Conservation (phyloP, 2,888 invertebrate species). For the Punctoribates punctum region DNA sequence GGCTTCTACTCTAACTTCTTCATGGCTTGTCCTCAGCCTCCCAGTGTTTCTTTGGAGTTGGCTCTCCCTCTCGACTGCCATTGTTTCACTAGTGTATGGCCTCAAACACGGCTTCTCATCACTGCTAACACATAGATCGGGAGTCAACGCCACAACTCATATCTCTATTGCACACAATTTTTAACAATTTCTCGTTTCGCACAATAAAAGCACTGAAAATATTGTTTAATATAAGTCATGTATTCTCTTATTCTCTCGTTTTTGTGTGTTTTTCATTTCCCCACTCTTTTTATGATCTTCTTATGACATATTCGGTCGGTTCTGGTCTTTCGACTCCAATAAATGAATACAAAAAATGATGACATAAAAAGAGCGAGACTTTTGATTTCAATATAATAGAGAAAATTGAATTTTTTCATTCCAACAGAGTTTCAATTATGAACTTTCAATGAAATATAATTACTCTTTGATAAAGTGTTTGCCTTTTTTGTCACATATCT, state of each 20-base stretch:
- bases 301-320: conserved; percentile 5
- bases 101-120: conserved; percentile 28
- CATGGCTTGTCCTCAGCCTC: conserved; percentile 19
- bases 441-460: not conserved
- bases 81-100: not conserved
- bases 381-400: conserved; percentile 17
- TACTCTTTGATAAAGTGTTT: not conserved
- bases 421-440: conserved; percentile 33
- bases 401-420: not conserved
- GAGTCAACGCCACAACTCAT: conserved; percentile 11
- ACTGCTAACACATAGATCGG: not conserved
- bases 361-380: not conserved
- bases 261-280: not conserved
- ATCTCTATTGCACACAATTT: not conserved
- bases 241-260: conserved; percentile 20
- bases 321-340: not conserved
- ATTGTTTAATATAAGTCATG: not conserved
- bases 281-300: conserved; percentile 22
- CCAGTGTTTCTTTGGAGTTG: not conserved
- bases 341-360: not conserved
- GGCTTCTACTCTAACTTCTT: conserved; percentile 11
- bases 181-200: conserved; percentile 14
- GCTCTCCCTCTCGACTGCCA: not conserved
- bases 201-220: not conserved
- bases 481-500: not conserved